phyloP scores from a whole-genome alignment of 2,888 invertebrate genomes.

The Hartigia nigra region DNA sequence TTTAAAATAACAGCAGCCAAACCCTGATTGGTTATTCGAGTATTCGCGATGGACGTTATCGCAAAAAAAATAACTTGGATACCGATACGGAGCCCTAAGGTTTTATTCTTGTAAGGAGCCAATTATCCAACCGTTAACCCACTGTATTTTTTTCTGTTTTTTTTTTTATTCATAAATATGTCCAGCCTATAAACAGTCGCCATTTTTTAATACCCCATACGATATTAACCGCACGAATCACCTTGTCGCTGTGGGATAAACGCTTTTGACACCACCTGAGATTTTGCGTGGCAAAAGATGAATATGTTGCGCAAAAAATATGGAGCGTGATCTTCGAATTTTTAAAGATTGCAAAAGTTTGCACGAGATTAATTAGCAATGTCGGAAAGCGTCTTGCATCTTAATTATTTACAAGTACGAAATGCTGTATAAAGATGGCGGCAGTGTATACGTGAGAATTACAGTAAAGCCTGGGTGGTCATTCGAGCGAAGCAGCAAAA shows the following conservation, averaged over 20 bases:
- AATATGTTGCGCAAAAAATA: background rate
- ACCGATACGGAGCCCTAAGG: background rate
- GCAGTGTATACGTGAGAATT: background rate
- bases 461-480: background rate
- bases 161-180: background rate
- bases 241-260: background rate
- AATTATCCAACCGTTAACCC: constrained; percentile 1
- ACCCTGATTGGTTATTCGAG: background rate
- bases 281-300: background rate
- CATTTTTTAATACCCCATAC: background rate
- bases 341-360: background rate
- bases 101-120: background rate
- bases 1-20: background rate
- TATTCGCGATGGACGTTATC: background rate
- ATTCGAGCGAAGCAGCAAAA: constrained; percentile 1
- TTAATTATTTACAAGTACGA: background rate
- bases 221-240: background rate
- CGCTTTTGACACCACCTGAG: background rate
- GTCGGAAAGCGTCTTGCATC: background rate
- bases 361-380: background rate
- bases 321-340: background rate
- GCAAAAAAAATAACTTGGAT: background rate
- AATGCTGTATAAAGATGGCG: background rate
- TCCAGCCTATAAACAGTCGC: background rate
- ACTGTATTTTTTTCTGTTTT: background rate